Evolutionary conservation across 2,113 vertebrate species (phyloP).

Genomic region (Cebus imitator): DNA sequence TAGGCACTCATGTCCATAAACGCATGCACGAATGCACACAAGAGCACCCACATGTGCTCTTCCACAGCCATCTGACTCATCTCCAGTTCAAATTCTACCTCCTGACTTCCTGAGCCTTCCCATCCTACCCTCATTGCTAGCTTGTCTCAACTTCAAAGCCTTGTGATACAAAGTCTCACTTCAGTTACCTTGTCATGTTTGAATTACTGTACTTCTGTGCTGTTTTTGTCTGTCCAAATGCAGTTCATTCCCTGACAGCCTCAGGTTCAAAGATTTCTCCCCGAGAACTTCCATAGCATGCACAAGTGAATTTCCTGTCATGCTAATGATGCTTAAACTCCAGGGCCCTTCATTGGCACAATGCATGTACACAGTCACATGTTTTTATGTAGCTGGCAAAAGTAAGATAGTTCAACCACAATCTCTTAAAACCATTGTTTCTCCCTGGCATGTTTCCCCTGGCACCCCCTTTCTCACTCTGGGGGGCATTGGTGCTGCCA

Average conservation of each 20-base stretch:
- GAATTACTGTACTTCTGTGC: background rate
- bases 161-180: background rate
- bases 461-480: background rate
- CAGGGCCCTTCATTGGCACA: background rate
- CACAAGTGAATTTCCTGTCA: background rate
- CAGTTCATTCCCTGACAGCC: background rate
- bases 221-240: background rate
- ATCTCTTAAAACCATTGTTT: background rate
- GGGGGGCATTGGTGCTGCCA: background rate
- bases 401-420: background rate
- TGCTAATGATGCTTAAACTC: background rate
- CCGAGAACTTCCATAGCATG: background rate
- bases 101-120: background rate
- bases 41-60: accelerated
- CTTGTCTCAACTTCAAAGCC: background rate
- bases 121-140: too few species aligned
- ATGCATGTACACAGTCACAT: accelerated
- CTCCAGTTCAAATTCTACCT: background rate
- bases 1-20: background rate
- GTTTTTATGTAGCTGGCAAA: background rate
- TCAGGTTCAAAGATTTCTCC: background rate
- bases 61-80: background rate
- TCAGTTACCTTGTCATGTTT: background rate
- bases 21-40: background rate
- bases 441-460: background rate